Evolutionary conservation across 2,888 invertebrate species (phyloP).

Genomic region (Amiota mariae): DNA sequence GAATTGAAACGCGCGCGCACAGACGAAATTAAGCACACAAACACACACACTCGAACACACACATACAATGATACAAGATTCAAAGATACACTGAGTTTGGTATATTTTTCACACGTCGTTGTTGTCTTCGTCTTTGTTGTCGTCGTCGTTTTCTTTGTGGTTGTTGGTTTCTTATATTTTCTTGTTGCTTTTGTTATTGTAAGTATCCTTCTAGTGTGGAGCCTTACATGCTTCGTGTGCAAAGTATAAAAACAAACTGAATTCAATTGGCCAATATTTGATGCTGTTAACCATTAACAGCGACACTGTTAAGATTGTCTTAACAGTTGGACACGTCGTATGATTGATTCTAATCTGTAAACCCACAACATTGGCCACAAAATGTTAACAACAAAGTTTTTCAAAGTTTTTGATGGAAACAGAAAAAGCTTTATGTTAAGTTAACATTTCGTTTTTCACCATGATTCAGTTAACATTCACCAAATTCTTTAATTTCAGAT

Average conservation of each 20-base stretch:
- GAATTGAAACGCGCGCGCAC: not conserved
- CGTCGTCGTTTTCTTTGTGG: not conserved
- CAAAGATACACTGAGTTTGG: not conserved
- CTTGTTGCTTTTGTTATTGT: not conserved
- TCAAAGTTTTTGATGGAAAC: too few relatives aligned
- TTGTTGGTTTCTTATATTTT: not conserved
- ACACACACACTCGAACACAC: slow-evolving; percentile 34
- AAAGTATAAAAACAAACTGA: slow-evolving; percentile 70
- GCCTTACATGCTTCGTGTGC: slow-evolving; percentile 68
- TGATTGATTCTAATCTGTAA: not conserved
- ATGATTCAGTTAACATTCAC: too few relatives aligned
- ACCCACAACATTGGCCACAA: not conserved
- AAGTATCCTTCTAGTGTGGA: slow-evolving; percentile 43
- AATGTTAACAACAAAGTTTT: not conserved
- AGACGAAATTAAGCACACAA: slow-evolving; percentile 20
- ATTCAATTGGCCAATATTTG: not conserved
- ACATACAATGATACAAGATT: slow-evolving; percentile 32
- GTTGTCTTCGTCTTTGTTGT: slow-evolving; percentile 13
- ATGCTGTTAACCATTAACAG: not conserved
- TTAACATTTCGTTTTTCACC: too few relatives aligned
- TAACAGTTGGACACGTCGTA: not conserved
- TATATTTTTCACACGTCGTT: slow-evolving; percentile 14
- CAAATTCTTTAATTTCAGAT: too few relatives aligned
- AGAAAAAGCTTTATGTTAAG: too few relatives aligned
- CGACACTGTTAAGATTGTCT: not conserved